These are phyloP conservation scores for Salticus scenicus DNA, from an alignment of 2,888 invertebrate genomes.

Conservation along the genomic window DNA sequence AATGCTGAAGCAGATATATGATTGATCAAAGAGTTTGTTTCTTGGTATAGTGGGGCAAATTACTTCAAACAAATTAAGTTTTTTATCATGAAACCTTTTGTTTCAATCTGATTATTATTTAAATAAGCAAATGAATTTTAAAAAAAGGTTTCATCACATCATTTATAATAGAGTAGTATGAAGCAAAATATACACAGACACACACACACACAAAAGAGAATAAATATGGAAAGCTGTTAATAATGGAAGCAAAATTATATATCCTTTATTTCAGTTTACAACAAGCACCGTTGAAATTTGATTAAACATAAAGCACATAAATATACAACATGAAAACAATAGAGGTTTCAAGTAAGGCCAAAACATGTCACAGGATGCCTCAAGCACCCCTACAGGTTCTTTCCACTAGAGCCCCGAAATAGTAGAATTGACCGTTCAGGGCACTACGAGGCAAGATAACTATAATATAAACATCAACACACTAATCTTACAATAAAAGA, in stretches of 20 bases:
- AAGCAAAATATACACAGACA: too few species aligned
- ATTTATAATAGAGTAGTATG: too few species aligned
- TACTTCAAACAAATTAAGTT: too few species aligned
- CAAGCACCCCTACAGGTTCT: constrained; percentile 31
- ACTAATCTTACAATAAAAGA: background rate
- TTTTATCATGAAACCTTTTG: too few species aligned
- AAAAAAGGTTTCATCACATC: too few species aligned
- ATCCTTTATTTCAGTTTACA: constrained; percentile 56
- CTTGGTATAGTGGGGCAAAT: too few species aligned
- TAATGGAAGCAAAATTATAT: constrained; percentile 28
- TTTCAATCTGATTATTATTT: too few species aligned
- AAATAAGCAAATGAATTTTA: too few species aligned
- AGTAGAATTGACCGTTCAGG: constrained; percentile 44
- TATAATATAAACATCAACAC: constrained; percentile 11
- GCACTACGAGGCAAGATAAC: constrained; percentile 14
- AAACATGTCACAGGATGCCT: constrained; percentile 4
- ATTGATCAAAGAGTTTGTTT: too few species aligned
- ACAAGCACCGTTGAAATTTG: constrained; percentile 54
- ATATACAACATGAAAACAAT: constrained; percentile 31
- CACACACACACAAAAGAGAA: background rate
- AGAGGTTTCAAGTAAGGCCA: constrained; percentile 9
- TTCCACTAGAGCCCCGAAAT: constrained; percentile 64
- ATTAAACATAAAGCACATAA: constrained; percentile 25
- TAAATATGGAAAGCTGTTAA: background rate
- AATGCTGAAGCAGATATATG: too few species aligned